These are phyloP conservation scores for Ambastaia sidthimunki DNA, from an alignment of 2,797 vertebrate genomes.

Conservation along the genomic window DNA sequence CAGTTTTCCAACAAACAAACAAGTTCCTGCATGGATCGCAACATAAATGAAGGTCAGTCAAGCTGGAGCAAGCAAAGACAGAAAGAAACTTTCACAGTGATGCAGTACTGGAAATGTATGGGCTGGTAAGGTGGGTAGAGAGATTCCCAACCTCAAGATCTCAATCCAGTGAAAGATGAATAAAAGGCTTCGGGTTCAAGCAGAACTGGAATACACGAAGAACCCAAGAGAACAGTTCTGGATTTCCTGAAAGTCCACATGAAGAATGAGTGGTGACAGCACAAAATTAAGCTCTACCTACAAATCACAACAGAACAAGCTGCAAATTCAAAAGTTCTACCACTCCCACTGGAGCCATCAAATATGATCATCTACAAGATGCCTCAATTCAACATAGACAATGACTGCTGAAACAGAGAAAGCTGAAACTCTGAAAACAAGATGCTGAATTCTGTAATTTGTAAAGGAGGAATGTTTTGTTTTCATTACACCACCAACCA, in stretches of 20 bases:
- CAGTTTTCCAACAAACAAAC: background rate
- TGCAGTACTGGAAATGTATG: background rate
- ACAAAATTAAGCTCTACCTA: conserved; percentile 7
- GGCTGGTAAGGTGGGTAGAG: background rate
- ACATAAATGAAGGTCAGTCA: background rate
- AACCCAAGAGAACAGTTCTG: conserved; percentile 11
- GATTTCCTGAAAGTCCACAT: background rate
- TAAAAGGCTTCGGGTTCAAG: conserved; percentile 20
- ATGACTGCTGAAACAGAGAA: no score
- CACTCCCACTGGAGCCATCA: background rate
- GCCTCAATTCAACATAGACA: background rate
- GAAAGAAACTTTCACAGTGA: background rate
- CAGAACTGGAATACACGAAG: conserved; percentile 5
- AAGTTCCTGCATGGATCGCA: background rate
- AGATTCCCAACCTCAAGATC: conserved; percentile 20
- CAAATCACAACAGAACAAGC: background rate
- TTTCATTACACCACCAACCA: background rate
- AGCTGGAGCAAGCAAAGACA: conserved; percentile 24
- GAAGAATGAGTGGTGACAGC: conserved; percentile 17
- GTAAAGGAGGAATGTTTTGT: conserved; percentile 13
- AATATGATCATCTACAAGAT: conserved; percentile 5
- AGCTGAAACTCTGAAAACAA: background rate
- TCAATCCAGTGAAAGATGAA: conserved; percentile 19
- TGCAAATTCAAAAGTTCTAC: background rate
- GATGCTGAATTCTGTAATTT: background rate